Conservation (phyloP, 2,113 vertebrate genomes). For the Dasyornis broadbenti region DNA sequence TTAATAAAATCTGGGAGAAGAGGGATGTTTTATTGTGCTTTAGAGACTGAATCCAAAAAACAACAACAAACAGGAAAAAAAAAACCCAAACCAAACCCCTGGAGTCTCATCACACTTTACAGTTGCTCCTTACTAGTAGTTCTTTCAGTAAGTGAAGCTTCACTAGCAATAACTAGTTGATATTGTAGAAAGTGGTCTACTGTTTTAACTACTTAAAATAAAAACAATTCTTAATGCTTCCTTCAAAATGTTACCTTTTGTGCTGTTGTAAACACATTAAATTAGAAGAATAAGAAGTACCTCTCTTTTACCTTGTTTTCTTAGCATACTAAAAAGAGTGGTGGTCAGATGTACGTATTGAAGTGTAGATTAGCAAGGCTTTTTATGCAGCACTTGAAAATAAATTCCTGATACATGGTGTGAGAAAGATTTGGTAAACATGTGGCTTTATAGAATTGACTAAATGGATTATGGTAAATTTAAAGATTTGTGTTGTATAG, state of each 20-base stretch:
- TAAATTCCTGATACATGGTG: background rate
- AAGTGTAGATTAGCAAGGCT: background rate
- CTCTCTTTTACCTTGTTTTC: background rate
- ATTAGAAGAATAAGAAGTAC: background rate
- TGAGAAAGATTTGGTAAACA: background rate
- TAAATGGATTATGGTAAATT: background rate
- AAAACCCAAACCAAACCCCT: fast-evolving
- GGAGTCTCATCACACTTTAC: background rate
- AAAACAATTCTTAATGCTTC: background rate
- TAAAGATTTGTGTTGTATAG: background rate
- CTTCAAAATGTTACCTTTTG: background rate
- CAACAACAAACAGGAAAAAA: background rate
- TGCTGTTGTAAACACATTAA: background rate
- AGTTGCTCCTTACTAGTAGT: background rate
- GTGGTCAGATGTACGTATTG: background rate
- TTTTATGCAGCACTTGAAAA: background rate
- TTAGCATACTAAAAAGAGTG: background rate
- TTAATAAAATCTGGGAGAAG: background rate
- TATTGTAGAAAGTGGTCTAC: background rate
- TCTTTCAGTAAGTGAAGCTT: background rate
- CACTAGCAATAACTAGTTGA: background rate
- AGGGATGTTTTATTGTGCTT: background rate
- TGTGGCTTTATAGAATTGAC: background rate
- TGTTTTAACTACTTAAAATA: background rate
- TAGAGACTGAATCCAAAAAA: background rate